These are phyloP conservation scores for Epinotia brunnichana DNA, from an alignment of 2,888 invertebrate genomes.

Conservation along the genomic window DNA sequence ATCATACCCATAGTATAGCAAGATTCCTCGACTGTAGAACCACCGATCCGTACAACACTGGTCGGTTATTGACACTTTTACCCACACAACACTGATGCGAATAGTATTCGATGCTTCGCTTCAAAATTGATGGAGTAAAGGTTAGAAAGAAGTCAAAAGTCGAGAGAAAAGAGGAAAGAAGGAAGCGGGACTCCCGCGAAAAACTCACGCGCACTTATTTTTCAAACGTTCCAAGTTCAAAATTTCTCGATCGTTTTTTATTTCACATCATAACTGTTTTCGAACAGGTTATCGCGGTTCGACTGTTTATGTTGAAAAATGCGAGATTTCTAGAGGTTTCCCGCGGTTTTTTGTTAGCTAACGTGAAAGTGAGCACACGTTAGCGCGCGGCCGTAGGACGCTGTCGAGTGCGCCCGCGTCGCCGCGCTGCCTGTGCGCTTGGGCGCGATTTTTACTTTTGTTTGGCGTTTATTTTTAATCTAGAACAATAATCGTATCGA, in stretches of 20 bases:
- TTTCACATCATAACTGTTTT: constrained; percentile 69
- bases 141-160: constrained; percentile 45
- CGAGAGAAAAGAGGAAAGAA: constrained; percentile 55
- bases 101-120: neutral
- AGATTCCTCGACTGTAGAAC: constrained; percentile 46
- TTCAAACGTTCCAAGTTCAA: constrained; percentile 49
- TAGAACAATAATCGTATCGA: constrained; percentile 22
- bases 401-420: constrained; percentile 62
- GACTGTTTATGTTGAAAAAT: constrained; percentile 58
- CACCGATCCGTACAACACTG: constrained; percentile 38
- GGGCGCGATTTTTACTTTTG: constrained; percentile 38
- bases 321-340: constrained; percentile 63
- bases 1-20: constrained; percentile 75
- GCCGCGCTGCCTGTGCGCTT: constrained; percentile 31
- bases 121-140: neutral
- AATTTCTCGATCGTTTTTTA: constrained; percentile 52
- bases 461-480: constrained; percentile 30
- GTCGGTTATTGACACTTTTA: constrained; percentile 17
- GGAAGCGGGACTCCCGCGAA: constrained; percentile 47
- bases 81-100: constrained; percentile 16
- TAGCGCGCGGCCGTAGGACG: constrained; percentile 64
- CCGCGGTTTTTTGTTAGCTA: constrained; percentile 66
- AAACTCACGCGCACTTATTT: constrained; percentile 51
- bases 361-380: constrained; percentile 78
- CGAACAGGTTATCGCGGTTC: constrained; percentile 62